Base-by-base conservation (phyloP, 2,888 invertebrate genomes). In the Catocala fraxini region DNA sequence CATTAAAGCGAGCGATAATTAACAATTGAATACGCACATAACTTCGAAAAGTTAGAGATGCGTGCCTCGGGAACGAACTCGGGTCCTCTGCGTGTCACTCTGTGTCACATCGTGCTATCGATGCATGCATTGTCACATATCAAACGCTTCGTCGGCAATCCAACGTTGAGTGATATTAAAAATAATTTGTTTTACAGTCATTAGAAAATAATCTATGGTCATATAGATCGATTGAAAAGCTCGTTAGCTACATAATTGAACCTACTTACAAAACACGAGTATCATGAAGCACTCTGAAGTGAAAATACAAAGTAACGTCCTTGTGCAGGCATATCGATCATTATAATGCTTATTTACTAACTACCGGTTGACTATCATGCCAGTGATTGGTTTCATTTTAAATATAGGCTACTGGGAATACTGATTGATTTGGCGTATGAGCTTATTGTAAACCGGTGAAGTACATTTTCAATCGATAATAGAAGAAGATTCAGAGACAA, bases 371-470 rank as follows among this genome's bases (percentile, higher is more conserved):
- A 6, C 13, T 35, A 5, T 12, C n/a, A 52, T 39, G 41, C 6
- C 9, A 39, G 7, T 58, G 51, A 58, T 52, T 46, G 51, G 58
- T 52, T 46, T 41, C 45, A 51, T 58, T 58, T 58, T 52, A 52
- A 58, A 58, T 46, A 41, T 58, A 51, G 45, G 13, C 6, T 43
- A 7, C 39, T 25, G 10, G 34, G 35, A 15, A 6, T 35, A 35
- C 39, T 53, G 25, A 53, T 53, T 43, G 49, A 25, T 25, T 25
- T 25, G 25, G 25, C 25, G 25, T 25, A 25, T 25, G 25, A 25
- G 25, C 3, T 4, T 25, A 25, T 25, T 25, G 4, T 25, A 25
- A 3, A 4, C 4, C 25, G 3, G 25, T 25, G 25, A 25, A 25
- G 4, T 25, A 25, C 25, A 25, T 3, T 25, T 25, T 25, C 3